A percentile compares a stretch with the other conserved stretches of the same genome.
Evolutionary conservation across 1,140 invertebrate genomes (phyloP).

Genomic region (Onthophagus taurus): DNA sequence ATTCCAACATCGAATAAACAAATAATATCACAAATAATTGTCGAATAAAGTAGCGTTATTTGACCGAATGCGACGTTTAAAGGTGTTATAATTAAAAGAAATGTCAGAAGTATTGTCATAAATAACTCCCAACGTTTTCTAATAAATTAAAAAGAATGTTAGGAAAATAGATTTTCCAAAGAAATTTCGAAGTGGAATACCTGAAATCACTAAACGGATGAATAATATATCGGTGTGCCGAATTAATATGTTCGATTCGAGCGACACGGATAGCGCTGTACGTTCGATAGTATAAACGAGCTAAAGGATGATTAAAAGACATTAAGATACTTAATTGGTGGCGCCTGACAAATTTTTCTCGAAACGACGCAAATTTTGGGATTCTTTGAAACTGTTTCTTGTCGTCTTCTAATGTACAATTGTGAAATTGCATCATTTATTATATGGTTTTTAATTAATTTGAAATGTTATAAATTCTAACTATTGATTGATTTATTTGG

Average conservation of each 20-base stretch:
- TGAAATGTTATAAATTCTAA: no score
- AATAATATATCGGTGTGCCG: conserved; percentile 1
- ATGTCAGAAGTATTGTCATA: conserved; percentile 3
- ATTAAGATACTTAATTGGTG: no score
- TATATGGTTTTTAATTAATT: no score
- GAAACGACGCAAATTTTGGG: no score
- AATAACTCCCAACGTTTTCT: conserved; percentile 10
- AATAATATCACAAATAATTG: conserved; percentile 7
- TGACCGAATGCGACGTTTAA: background rate
- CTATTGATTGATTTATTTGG: no score
- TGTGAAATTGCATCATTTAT: no score
- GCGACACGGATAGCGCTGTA: conserved; percentile 8
- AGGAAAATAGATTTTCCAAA: background rate
- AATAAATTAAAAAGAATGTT: background rate
- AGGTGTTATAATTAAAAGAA: background rate
- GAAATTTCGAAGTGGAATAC: conserved; percentile 3
- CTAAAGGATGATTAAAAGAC: no score
- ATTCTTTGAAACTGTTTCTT: no score
- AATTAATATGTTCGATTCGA: conserved; percentile 7
- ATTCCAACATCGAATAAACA: conserved; percentile 11
- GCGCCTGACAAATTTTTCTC: no score
- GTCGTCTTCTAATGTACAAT: no score
- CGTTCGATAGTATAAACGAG: conserved; percentile 3
- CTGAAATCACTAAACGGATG: conserved; percentile 14
- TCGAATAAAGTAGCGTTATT: background rate